These are phyloP conservation scores for Griposia aprilina DNA, from an alignment of 2,888 invertebrate genomes.

Conservation along the genomic window DNA sequence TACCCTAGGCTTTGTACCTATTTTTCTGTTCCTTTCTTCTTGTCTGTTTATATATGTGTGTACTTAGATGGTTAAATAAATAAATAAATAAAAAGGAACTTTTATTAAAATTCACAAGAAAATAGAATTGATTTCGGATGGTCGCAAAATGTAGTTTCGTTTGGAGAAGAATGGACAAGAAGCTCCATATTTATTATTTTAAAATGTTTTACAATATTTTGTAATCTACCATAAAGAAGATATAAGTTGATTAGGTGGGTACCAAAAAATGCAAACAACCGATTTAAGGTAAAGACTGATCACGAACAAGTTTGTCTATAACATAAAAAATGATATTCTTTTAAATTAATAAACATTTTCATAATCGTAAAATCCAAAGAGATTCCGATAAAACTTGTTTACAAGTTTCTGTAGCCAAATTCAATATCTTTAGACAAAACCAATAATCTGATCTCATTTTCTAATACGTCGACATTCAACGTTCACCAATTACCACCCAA, in stretches of 20 bases:
- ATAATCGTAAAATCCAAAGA: not conserved
- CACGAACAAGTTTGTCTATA: not conserved
- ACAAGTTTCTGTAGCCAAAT: not conserved
- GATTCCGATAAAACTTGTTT: conserved; percentile 1
- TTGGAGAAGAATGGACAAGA: not conserved
- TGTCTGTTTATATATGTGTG: too few relatives aligned
- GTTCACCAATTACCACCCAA: conserved; percentile 1
- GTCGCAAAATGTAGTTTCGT: not conserved
- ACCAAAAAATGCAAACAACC: not conserved
- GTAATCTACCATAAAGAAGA: not conserved
- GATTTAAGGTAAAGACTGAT: not conserved
- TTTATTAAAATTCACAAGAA: not conserved
- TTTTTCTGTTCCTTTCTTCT: too few relatives aligned
- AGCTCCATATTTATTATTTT: not conserved
- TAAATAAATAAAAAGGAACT: not conserved
- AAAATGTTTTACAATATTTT: not conserved
- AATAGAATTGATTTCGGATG: not conserved
- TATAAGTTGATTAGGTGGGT: not conserved
- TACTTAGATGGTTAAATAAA: too few relatives aligned
- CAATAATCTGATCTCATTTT: conserved; percentile 6
- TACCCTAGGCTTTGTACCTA: too few relatives aligned
- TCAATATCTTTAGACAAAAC: not conserved
- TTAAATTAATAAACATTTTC: not conserved
- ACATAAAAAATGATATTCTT: not conserved
- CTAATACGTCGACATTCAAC: conserved; percentile 1